Percentiles rank a stretch among this genome's conserved stretches.
phyloP scores from a whole-genome alignment of 1,140 invertebrate genomes.

The Anastatus disparis region DNA sequence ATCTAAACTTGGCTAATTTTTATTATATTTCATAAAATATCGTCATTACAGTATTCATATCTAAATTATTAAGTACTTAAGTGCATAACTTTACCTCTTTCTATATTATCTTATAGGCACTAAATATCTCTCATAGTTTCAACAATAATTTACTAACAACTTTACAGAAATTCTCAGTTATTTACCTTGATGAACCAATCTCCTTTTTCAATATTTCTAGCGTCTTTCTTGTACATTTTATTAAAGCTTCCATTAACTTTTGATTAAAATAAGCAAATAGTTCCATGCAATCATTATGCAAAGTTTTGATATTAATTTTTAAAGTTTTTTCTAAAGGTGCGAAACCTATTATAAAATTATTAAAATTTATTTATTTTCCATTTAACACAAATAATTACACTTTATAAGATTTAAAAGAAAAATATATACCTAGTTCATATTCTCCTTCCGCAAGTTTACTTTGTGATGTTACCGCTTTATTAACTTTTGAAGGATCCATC shows the following conservation, averaged over 20 bases:
- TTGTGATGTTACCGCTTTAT: constrained; percentile 68
- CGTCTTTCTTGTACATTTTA: constrained; percentile 76
- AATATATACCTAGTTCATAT: constrained; percentile 33
- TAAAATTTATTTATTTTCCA: too few species aligned
- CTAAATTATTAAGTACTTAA: too few species aligned
- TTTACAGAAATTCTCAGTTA: not conserved
- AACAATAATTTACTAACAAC: constrained; percentile 1
- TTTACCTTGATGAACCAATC: constrained; percentile 69
- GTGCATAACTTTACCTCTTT: too few species aligned
- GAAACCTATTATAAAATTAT: constrained; percentile 63
- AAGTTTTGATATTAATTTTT: constrained; percentile 69
- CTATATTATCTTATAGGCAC: too few species aligned
- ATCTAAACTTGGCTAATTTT: too few species aligned
- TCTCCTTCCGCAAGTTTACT: constrained; percentile 69
- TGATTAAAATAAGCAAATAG: constrained; percentile 79
- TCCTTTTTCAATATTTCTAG: constrained; percentile 74
- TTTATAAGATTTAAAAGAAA: too few species aligned
- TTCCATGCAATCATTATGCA: constrained; percentile 79
- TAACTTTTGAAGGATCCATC: constrained; percentile 72
- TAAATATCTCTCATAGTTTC: too few species aligned
- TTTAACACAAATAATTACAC: too few species aligned
- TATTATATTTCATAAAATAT: too few species aligned
- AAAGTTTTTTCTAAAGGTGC: constrained; percentile 70
- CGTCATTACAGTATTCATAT: too few species aligned
- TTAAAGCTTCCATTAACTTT: constrained; percentile 75